Percentiles rank a stretch among this genome's conserved stretches.
Evolutionary conservation across 2,797 vertebrate genomes (phyloP).

Genomic region (Lophotriccus pileatus): DNA sequence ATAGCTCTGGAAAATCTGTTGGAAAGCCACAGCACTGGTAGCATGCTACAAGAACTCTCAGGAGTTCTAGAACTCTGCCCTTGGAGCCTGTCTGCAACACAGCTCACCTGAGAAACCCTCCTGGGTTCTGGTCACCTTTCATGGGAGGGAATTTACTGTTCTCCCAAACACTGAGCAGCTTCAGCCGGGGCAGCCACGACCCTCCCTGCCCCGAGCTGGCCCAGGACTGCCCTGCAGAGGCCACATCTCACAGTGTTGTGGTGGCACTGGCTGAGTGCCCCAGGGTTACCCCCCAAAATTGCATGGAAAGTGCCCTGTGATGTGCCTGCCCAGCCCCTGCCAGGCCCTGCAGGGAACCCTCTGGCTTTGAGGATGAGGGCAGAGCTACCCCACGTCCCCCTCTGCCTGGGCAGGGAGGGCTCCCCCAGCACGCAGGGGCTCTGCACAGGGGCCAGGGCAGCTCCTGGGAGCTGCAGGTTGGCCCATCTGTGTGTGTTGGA

Average conservation of each 20-base stretch:
- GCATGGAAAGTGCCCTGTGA: not conserved
- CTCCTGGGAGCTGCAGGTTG: not conserved
- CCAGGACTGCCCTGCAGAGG: not conserved
- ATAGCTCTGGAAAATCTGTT: not conserved
- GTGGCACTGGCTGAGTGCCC: not conserved
- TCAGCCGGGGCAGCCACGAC: accelerated
- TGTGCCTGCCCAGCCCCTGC: not conserved
- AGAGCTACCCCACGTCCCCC: not conserved
- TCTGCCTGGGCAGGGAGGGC: not conserved
- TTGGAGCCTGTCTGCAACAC: not conserved
- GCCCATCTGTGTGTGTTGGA: not conserved
- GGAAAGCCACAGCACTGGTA: not conserved
- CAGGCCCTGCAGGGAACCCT: not conserved
- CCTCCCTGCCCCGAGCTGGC: not conserved
- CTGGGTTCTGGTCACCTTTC: not conserved
- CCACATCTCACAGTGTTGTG: not conserved
- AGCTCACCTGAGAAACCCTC: not conserved
- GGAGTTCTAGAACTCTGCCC: not conserved
- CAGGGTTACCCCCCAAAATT: not conserved
- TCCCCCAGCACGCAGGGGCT: not conserved
- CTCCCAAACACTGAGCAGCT: not conserved
- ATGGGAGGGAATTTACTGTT: not conserved
- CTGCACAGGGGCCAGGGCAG: not conserved
- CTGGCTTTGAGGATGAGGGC: not conserved
- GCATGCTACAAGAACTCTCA: not conserved